Evolutionary conservation across 2,888 invertebrate species (phyloP), one percentile per base, ranked within the genome.

Genomic region (Sycophila texana): DNA sequence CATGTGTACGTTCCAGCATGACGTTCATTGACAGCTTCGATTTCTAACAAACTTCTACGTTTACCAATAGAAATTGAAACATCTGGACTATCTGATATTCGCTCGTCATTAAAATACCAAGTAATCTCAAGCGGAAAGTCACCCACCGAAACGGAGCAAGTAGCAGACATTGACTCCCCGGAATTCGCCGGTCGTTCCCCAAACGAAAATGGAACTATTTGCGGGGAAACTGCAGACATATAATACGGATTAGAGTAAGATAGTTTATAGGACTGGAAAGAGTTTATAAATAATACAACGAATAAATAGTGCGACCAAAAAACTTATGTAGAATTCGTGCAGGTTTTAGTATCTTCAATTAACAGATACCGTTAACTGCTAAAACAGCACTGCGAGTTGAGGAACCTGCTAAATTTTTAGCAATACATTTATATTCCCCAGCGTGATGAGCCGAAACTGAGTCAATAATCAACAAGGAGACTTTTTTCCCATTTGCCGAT

Each of bases 1-100:
- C 96, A 96, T 63, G 94, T 95, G 87, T 95, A 96, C 87, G 94
- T 92, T 78, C 96, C 96, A 83, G 94, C 93, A 89, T 96, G 95
- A 74, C 92, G 92, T 57, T 93, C 94, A 80, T 93, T 93, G 68
- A 95, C 93, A n/a, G 94, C 92, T 84, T 94, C 93, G 83, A 95
- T 94, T 83, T 92, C 93, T 85, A 94, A 88, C 81, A 94, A 92
- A 83, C 93, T 93, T 85, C 93, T 93, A 83, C 93, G 91, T 85
- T 87, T 87, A 71, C 90, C 65, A 84, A 89, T 90, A 76, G 92
- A 90, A 61, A 93, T 88, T 93, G 91, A 88, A 58, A 89, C 87
- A 53, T 90, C 89, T 86, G 81, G 79, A 84, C 80, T 51, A 10
- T 39, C 85, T 82, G 79, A 73, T 14, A 91, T 86, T 61, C 92